phyloP scores from a whole-genome alignment of 2,888 invertebrate genomes.

The Maniola hyperantus region DNA sequence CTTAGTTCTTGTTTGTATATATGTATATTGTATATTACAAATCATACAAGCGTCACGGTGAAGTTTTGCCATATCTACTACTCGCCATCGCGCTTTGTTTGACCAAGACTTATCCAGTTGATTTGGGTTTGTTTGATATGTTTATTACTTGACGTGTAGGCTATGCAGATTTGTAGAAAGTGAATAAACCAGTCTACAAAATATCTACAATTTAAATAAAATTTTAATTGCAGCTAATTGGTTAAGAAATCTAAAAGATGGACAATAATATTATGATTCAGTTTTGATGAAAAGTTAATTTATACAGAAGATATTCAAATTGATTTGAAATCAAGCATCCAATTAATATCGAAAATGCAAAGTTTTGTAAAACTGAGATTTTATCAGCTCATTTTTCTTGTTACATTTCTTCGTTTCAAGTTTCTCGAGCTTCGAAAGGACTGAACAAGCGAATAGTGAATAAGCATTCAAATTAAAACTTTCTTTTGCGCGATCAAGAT shows the following conservation, averaged over 20 bases:
- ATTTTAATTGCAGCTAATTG: not conserved
- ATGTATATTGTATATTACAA: no score
- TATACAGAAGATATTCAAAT: not conserved
- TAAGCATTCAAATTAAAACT: no score
- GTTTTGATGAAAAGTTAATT: not conserved
- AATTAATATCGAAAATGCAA: not conserved
- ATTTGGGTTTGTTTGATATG: not conserved
- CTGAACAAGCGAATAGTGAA: not conserved
- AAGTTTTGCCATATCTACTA: no score
- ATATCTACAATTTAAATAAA: not conserved
- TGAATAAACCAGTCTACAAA: not conserved
- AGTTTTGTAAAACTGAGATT: no score
- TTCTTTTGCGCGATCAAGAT: no score
- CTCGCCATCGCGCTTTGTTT: not conserved
- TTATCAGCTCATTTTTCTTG: not conserved
- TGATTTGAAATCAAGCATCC: not conserved
- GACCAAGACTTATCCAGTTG: not conserved
- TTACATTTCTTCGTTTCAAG: not conserved
- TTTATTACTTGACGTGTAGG: not conserved
- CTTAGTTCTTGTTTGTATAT: no score
- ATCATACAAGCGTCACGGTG: no score
- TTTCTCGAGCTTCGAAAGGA: not conserved
- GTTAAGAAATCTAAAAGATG: conserved; percentile 5
- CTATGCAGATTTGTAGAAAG: not conserved
- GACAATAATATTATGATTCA: not conserved